Percentiles rank a stretch among this genome's conserved stretches.
Evolutionary conservation across 2,797 vertebrate genomes (phyloP).

Genomic region (Lycodopsis pacificus): DNA sequence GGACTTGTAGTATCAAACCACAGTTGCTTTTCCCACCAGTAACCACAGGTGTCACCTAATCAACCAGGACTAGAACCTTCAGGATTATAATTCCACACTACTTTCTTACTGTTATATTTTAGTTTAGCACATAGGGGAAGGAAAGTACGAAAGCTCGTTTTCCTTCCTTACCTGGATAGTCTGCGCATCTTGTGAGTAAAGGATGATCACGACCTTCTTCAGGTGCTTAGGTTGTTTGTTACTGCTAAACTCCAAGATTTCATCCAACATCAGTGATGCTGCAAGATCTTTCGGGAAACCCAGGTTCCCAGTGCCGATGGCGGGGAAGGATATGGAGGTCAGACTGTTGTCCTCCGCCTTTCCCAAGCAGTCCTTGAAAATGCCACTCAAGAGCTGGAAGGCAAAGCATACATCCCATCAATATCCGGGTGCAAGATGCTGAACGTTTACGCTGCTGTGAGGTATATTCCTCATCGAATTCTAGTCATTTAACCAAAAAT

Average conservation of each 20-base stretch:
- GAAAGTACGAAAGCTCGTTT: not conserved
- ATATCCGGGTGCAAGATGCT: not conserved
- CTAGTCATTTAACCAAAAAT: not conserved
- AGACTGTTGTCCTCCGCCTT: constrained; percentile 78
- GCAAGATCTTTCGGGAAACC: constrained; percentile 85
- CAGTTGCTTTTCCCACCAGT: not conserved
- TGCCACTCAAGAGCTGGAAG: constrained; percentile 79
- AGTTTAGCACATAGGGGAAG: not conserved
- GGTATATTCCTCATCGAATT: not conserved
- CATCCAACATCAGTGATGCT: constrained; percentile 84
- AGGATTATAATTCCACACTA: not conserved
- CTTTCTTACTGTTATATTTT: not conserved
- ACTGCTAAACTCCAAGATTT: constrained; percentile 83
- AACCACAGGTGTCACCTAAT: not conserved
- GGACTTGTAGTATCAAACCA: not conserved
- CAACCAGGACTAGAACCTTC: not conserved
- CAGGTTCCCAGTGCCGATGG: constrained; percentile 91
- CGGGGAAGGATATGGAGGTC: constrained; percentile 89
- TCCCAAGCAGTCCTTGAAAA: constrained; percentile 84
- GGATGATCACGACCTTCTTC: constrained; percentile 84
- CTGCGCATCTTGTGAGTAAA: constrained; percentile 80
- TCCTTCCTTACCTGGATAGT: constrained; percentile 85
- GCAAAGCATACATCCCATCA: constrained; percentile 29
- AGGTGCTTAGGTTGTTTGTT: constrained; percentile 73
- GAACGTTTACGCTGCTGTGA: not conserved